A percentile compares a stretch with the other conserved stretches of the same genome.
These are phyloP conservation scores for Choristoneura fumiferana DNA, from an alignment of 1,140 invertebrate genomes.

Conservation along the genomic window DNA sequence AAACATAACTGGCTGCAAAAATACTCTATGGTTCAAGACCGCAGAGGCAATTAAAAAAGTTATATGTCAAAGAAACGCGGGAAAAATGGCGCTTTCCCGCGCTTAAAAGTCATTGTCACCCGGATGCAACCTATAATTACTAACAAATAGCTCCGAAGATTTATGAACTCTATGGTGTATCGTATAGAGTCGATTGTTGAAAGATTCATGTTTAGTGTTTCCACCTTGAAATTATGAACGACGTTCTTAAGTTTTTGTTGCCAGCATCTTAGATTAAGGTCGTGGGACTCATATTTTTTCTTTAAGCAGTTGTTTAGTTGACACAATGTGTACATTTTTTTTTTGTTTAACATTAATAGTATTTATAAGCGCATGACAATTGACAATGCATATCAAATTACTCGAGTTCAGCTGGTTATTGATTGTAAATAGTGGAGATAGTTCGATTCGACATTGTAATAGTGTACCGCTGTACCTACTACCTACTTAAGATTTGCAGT, in stretches of 20 bases:
- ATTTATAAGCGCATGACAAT: too few species aligned
- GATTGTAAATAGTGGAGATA: too few species aligned
- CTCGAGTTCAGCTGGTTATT: too few species aligned
- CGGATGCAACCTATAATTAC: constrained; percentile 13
- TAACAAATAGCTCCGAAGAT: not conserved
- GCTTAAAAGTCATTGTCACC: constrained; percentile 16
- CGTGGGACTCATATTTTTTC: not conserved
- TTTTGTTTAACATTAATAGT: too few species aligned
- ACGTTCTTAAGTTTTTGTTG: not conserved
- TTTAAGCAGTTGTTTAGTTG: too few species aligned
- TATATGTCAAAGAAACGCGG: constrained; percentile 13
- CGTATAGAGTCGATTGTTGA: not conserved
- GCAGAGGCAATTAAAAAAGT: constrained; percentile 2
- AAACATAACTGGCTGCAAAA: not conserved
- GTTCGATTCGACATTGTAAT: too few species aligned
- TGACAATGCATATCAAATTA: too few species aligned
- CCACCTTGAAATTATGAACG: not conserved
- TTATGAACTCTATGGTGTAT: not conserved
- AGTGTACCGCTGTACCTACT: too few species aligned
- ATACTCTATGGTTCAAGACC: not conserved
- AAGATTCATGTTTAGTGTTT: not conserved
- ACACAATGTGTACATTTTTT: too few species aligned
- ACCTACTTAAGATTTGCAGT: too few species aligned
- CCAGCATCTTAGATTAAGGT: constrained; percentile 12
- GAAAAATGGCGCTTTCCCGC: constrained; percentile 10